Evolutionary conservation across 2,113 vertebrate genomes (phyloP), one percentile per base, ranked within the genome.

Genomic region (Hystrix cristata): DNA sequence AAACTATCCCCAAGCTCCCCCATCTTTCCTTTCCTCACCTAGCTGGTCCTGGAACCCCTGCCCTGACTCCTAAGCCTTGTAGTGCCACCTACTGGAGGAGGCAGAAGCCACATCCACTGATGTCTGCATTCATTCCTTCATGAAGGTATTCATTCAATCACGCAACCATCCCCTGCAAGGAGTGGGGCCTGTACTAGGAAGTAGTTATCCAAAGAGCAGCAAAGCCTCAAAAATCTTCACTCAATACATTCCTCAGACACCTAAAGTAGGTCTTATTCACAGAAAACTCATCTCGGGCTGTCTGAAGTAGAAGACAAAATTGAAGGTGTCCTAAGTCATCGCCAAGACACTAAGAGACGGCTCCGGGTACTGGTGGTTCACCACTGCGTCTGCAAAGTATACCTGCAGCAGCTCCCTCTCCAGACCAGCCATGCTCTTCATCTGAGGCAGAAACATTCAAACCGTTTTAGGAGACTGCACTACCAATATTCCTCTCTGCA

Each of bases 21-120:
- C 16, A 60, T 9, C 25, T 10, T 10, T 43, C 46, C 91, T 87
- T 76, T 72, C 57, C 59, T 84, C 81, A 65, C 69, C 78, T 55
- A 43, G 46, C 25, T 10, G 21, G 71, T 79, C 95, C 89, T 57
- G 19, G 74, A 90, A 74, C 90, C 94, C 95, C 94, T 53, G 62
- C 71, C 60, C 95, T 74, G 86, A 95, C 97, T 95, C 83, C 51
- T 97, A 97, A 97, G 96, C 95, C 97, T 95, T 95, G 59, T 87
- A 87, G 97, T 38, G 27, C 96, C 98, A 98, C 96, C 97, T 98
- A 95, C 96, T 97, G 97, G 97, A 82, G 48, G 96, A 97, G 97
- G 96, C 93, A 98, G 97, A 86, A 97, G 93, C 81, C 92, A 92
- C 76, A 87, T 34, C 4, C 55, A 62, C 21, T 74, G 27, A 1